Base-by-base conservation (phyloP, 2,797 vertebrate genomes). In the Ceryle rudis region DNA sequence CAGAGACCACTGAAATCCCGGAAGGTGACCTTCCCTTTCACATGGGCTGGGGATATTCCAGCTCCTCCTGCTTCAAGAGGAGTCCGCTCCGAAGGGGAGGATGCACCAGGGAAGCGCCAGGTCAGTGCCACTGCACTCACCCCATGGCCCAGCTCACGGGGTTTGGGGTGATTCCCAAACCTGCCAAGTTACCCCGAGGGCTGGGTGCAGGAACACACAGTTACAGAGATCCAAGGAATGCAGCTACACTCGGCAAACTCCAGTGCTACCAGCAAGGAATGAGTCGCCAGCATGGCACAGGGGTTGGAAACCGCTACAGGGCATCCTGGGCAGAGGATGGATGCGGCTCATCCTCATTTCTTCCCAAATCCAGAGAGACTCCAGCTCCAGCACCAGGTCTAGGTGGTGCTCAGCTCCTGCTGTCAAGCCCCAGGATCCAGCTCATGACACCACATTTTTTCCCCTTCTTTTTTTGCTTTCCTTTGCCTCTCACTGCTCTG, bases 161-260 rank as follows among this genome's bases (percentile, higher is more conserved):
- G 91, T 86, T 51, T 31, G 31, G 84, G 60, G 55, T 33, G 91
- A 92, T 90, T 93, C 91, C 49, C 16, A 58, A 57, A 77, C 70
- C 89, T 89, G 86, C 79, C 49, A 28, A 70, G 89, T 60, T 46
- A 60, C 37, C 70, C 46, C 14, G 1, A 81, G 78, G 11, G 5
- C 92, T 90, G 74, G 86, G 94, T 84, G 65, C 69, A 77, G 88
- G 95, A 97, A 95, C 11, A 64, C 58, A 23, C 81, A 94, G 69
- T 89, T 66, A 82, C 86, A 95, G 92, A 61, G 96, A 94, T 66
- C 46, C 88, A 81, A 81, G 94, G 95, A 86, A 66, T 33, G 85
- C 14, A 41, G 81, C 93, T 90, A 84, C 90, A 26, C 74, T 64
- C 35, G 55, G 88, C 21, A 2, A 80, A 58, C 73, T 25, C 74